phyloP scores from a whole-genome alignment of 2,888 invertebrate species.

The Balanococcus diminutus region DNA sequence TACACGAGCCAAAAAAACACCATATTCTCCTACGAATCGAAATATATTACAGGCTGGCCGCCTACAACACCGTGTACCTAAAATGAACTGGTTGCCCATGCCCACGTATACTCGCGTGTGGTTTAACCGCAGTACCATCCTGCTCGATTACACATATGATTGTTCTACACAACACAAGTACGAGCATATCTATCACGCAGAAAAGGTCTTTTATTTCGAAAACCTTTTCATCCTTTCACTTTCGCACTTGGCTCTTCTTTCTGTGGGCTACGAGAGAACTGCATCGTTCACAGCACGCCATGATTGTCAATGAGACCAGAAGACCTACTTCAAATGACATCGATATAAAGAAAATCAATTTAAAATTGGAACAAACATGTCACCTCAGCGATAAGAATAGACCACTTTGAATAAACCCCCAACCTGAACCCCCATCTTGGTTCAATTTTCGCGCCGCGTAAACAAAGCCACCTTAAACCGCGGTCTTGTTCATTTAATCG shows the following conservation, averaged over 20 bases:
- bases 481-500: background rate
- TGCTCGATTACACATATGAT: background rate
- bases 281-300: background rate
- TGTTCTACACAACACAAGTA: background rate
- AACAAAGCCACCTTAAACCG: background rate
- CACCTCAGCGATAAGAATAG: background rate
- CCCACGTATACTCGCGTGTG: conserved; percentile 4
- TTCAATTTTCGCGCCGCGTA: background rate
- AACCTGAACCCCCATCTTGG: background rate
- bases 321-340: conserved; percentile 12
- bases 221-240: background rate
- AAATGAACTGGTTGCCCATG: background rate
- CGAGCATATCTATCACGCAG: background rate
- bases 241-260: background rate
- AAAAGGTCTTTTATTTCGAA: background rate
- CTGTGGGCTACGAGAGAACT: background rate
- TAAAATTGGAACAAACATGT: conserved; percentile 20
- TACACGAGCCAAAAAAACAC: background rate
- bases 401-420: background rate
- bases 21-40: background rate
- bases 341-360: conserved; percentile 27
- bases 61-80: background rate
- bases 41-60: background rate
- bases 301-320: background rate
- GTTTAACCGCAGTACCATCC: background rate